Evolutionary conservation across 2,888 invertebrate genomes (phyloP), one percentile per base, ranked within the genome.

Genomic region (Caenorhabditis doughertyi): DNA sequence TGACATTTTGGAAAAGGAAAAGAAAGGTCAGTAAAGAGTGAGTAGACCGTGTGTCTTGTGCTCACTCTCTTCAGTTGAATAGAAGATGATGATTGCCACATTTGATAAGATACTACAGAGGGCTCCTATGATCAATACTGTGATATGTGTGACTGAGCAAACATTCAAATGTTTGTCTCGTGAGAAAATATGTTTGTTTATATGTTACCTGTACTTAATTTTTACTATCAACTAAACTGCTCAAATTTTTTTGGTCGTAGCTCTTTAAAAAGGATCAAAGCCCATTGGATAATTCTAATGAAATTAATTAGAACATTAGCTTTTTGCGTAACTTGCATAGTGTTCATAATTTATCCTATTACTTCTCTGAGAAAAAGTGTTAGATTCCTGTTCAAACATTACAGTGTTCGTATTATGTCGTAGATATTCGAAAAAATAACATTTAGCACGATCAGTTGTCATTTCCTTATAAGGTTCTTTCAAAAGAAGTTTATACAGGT

Each of bases 21-120:
- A 56, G 7, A 23, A 44, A 62, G 53, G 77, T 47, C 42, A 55
- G 42, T n/a, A 23, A 23, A 35, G n/a, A n/a, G 44, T 0, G 18
- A 39, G 47, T 27, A 70, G 77, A 70, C 55, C 35, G n/a, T 79
- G 77, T 79, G 77, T 55, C 77, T 79, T 79, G 77, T 79, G 77
- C 77, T 60, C 73, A 9, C 56, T 27, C 8, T 32, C 62, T 55
- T 53, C 68, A 55, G 55, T 70, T 70, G 62, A 55, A 53, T 77
- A 25, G 42, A 60, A 9, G 53, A 56, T 67, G 60, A 53, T 35
- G 76, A 70, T 42, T 55, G 58, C 47, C 68, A 21, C 77, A 79
- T 70, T 79, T 79, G 77, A 79, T 79, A 79, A 79, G 77, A 79
- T 79, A 70, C 62, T 39, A 47, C 65, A 35, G 3, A 39, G 56